Base-by-base conservation (phyloP, 2,797 vertebrate species). In the Argentina silus region DNA sequence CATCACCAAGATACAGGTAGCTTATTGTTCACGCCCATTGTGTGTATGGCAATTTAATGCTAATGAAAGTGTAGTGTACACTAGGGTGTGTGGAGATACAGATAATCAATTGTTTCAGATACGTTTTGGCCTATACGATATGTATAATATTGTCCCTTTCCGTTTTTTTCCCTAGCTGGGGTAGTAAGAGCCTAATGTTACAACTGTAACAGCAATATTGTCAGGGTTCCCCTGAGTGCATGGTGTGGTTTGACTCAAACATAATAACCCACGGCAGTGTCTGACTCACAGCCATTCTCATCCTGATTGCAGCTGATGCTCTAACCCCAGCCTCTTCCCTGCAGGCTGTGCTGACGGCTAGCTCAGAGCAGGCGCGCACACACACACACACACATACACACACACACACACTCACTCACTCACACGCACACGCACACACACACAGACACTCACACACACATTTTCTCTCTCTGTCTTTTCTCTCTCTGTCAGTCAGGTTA, bases 141-240 rank as follows among this genome's bases (percentile, higher is more conserved):
- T 36, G 9, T 9, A 15, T 47, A 57, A 53, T 81, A 88, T 89
- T 88, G 86, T 89, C 88, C 82, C 78, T 21, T 83, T 84, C 86
- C 48, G 3, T 50, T 65, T 91, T 90, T 91, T 90, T 90, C 14
- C 15, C 23, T 88, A 87, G 89, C 90, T 91, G 90, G 14, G 50
- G 50, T 92, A 17, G 89, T 19, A 87, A 1, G 27, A 36, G 27
- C 27, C 27, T 92, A 90, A 91, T 91, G 90, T 90, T 92, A 90
- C 91, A 91, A 91, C 89, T 91, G 89, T 91, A 90, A 91, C 90
- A 91, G 90, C 89, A 91, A 91, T 92, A 91, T 91, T 91, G 91
- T 90, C 70, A 68, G 85, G 43, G 86, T 78, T 91, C 92, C 91
- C 90, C 89, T 76, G 89, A 90, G 91, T 91, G 6, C 15, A 4